Evolutionary conservation across 2,797 vertebrate species (phyloP).

Genomic region (Phrynocephalus vlangalii): DNA sequence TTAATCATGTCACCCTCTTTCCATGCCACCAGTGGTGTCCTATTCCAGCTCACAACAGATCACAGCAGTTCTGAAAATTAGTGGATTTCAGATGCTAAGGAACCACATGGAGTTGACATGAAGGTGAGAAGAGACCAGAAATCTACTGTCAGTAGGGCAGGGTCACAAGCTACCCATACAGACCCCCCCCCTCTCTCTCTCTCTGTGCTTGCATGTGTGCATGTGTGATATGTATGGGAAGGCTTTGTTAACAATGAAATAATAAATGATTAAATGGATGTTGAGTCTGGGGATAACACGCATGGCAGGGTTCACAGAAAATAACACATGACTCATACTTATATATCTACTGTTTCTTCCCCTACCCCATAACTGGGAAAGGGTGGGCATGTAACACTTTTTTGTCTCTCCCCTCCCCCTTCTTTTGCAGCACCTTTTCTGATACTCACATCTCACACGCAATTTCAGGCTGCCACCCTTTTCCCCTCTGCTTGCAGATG

Average conservation of each 20-base stretch:
- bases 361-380: not conserved
- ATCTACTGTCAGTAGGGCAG: not conserved
- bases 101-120: not conserved
- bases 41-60: constrained; percentile 16
- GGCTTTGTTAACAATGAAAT: not conserved
- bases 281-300: not conserved
- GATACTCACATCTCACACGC: too few relatives aligned
- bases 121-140: not conserved
- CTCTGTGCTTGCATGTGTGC: too few relatives aligned
- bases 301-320: too few relatives aligned
- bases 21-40: not conserved
- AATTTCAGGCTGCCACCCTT: too few relatives aligned
- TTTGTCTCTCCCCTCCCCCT: too few relatives aligned
- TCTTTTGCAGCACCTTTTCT: not conserved
- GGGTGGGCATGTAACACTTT: too few relatives aligned
- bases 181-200: not conserved
- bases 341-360: too few relatives aligned
- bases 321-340: not conserved
- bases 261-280: not conserved
- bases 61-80: constrained; percentile 15
- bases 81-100: not conserved
- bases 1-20: not conserved
- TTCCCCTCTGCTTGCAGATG: too few relatives aligned
- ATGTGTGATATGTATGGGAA: not conserved
- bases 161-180: too few relatives aligned